phyloP scores from a whole-genome alignment of 2,113 vertebrate species.

The Gymnorhina tibicen region DNA sequence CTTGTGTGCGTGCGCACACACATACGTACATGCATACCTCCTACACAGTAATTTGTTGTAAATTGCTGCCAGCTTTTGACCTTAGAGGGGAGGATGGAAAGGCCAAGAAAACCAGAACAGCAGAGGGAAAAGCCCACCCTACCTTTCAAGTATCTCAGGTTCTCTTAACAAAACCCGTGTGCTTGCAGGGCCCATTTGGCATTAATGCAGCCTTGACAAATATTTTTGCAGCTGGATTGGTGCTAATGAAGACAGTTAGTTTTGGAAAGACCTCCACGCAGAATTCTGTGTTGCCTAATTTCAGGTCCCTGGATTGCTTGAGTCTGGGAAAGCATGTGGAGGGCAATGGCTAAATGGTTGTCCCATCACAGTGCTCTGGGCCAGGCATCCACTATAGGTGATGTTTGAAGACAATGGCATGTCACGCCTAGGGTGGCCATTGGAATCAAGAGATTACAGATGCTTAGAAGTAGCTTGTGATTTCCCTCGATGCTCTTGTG shows the following conservation, averaged over 20 bases:
- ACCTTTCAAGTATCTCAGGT: not conserved
- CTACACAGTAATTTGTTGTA: not conserved
- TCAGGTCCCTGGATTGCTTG: not conserved
- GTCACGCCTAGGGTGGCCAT: not conserved
- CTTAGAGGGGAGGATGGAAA: not conserved
- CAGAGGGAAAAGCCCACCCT: not conserved
- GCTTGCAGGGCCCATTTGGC: not conserved
- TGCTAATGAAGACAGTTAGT: not conserved
- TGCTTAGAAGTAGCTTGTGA: not conserved
- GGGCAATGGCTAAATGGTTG: not conserved
- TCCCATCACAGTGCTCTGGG: not conserved
- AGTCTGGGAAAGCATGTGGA: not conserved
- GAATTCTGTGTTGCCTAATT: not conserved
- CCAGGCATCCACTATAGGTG: not conserved
- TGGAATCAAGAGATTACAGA: not conserved
- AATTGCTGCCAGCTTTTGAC: conserved; percentile 25
- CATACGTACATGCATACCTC: not conserved
- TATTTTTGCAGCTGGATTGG: conserved; percentile 41
- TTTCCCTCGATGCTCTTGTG: not conserved
- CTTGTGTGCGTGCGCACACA: not conserved
- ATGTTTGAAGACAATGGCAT: not conserved
- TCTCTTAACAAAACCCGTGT: not conserved
- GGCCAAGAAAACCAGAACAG: not conserved
- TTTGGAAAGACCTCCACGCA: not conserved
- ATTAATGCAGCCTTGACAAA: conserved; percentile 7